Conservation (phyloP, 2,113 vertebrate species). For the Perccottus glenii region DNA sequence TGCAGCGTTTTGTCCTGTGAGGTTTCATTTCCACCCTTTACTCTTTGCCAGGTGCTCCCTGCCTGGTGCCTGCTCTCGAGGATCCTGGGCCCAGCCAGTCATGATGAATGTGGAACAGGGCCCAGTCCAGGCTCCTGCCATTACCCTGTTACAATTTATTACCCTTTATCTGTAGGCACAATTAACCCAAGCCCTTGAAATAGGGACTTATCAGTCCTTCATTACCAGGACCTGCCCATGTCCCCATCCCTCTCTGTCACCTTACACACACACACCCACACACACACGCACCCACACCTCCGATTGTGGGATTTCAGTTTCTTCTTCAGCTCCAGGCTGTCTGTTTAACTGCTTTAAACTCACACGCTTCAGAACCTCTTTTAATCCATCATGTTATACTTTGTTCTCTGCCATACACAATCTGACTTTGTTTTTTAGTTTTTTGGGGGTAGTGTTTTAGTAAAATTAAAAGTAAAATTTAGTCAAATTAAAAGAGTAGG, state of each 20-base stretch:
- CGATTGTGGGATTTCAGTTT: conserved; percentile 31
- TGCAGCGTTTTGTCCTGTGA: conserved; percentile 12
- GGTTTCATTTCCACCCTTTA: conserved; percentile 7
- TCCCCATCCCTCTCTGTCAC: conserved; percentile 75
- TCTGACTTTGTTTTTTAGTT: neutral
- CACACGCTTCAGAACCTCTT: conserved; percentile 5
- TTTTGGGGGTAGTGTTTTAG: too few relatives aligned
- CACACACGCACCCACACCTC: conserved; percentile 14
- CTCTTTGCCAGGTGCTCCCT: conserved; percentile 15
- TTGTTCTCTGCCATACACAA: conserved; percentile 24
- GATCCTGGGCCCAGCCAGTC: conserved; percentile 42
- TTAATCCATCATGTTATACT: conserved; percentile 20
- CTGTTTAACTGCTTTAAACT: conserved; percentile 1
- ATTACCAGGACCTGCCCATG: conserved; percentile 74
- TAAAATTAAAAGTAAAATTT: too few relatives aligned
- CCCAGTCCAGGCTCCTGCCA: conserved; percentile 65
- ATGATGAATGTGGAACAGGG: conserved; percentile 76
- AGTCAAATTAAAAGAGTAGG: too few relatives aligned
- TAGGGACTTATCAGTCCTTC: conserved; percentile 79
- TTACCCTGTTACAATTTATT: conserved; percentile 78
- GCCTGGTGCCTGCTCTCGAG: conserved; percentile 29
- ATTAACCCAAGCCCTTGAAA: conserved; percentile 79
- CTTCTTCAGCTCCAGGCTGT: conserved; percentile 16
- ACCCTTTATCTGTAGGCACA: conserved; percentile 77
- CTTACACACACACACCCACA: conserved; percentile 32